Evolutionary conservation across 2,797 vertebrate genomes (phyloP).

Genomic region (Artibeus lituratus): DNA sequence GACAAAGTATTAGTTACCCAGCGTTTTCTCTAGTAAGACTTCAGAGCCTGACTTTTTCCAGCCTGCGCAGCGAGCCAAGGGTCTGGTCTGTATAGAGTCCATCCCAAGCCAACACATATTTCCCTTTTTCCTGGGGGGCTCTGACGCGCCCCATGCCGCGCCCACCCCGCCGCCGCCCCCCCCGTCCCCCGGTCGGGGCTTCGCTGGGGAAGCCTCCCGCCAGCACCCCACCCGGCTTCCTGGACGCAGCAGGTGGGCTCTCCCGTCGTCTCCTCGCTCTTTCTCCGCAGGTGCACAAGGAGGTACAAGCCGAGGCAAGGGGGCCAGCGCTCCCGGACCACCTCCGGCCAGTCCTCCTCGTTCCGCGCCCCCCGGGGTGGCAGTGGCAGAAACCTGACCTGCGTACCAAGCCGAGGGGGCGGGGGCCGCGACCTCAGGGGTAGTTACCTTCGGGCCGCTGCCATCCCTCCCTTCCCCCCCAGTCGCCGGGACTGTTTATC

Average conservation of each 20-base stretch:
- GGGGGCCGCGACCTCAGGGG: background rate
- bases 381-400: background rate
- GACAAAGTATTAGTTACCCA: background rate
- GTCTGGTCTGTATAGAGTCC: background rate
- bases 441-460: fast-evolving
- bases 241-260: background rate
- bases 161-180: too few relatives aligned
- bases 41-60: background rate
- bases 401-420: background rate
- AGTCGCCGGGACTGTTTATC: background rate
- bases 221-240: fast-evolving
- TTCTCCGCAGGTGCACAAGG: background rate
- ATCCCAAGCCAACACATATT: background rate
- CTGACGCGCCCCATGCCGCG: background rate
- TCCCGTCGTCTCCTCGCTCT: fast-evolving
- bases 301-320: background rate
- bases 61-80: fast-evolving
- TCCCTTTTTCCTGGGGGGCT: background rate
- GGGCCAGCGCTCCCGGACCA: background rate
- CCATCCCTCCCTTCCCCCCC: slow-evolving; percentile 29
- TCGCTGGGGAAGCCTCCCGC: too few relatives aligned
- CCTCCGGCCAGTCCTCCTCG: background rate
- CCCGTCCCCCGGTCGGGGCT: background rate
- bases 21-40: background rate
- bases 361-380: background rate